Evolutionary conservation across 2,888 invertebrate genomes (phyloP).

Genomic region (Carpatolechia fugitivella): DNA sequence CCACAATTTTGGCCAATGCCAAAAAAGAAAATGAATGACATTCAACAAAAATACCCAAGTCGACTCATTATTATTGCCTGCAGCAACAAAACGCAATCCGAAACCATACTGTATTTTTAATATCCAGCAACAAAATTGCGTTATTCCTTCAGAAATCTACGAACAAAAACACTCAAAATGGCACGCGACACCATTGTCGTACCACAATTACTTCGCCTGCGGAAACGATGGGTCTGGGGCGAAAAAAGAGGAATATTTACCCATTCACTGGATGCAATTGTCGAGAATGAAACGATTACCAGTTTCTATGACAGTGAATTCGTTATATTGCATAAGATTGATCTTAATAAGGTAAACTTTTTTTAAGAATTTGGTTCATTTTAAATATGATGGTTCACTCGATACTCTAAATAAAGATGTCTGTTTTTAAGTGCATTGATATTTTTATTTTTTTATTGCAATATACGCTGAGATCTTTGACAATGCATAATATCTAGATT

Average conservation of each 20-base stretch:
- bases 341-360: too few relatives aligned
- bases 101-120: not conserved
- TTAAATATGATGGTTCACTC: too few relatives aligned
- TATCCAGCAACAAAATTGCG: constrained; percentile 3
- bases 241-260: constrained; percentile 62
- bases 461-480: too few relatives aligned
- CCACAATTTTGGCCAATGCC: too few relatives aligned
- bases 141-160: constrained; percentile 16
- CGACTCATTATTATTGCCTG: too few relatives aligned
- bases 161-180: constrained; percentile 64
- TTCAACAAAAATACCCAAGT: too few relatives aligned
- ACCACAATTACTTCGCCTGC: constrained; percentile 52
- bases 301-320: constrained; percentile 37
- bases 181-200: constrained; percentile 63
- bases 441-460: not conserved
- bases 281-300: constrained; percentile 61
- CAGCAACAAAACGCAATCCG: too few relatives aligned
- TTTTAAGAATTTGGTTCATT: too few relatives aligned
- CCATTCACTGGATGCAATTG: constrained; percentile 63
- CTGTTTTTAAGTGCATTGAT: constrained; percentile 12
- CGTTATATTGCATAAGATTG: too few relatives aligned
- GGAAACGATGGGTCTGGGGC: constrained; percentile 43
- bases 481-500: too few relatives aligned
- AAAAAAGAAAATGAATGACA: too few relatives aligned
- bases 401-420: too few relatives aligned